phyloP scores from a whole-genome alignment of 2,113 vertebrate species.

The Cryptomyrus ogoouensis region DNA sequence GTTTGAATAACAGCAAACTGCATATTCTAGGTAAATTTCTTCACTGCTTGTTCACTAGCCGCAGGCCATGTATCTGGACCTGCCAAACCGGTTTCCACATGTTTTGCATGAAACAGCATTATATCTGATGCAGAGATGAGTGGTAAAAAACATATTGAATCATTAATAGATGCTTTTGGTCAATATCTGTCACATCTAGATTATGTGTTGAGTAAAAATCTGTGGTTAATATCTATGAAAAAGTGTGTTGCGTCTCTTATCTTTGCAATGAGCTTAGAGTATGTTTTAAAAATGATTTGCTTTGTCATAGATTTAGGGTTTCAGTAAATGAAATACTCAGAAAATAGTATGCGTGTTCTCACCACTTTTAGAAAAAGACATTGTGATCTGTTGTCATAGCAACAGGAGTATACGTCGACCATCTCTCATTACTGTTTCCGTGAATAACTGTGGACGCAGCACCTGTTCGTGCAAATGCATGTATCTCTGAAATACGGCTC shows the following conservation, averaged over 20 bases:
- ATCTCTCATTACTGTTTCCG: not conserved
- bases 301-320: not conserved
- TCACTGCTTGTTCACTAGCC: not conserved
- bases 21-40: not conserved
- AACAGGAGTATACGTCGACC: not conserved
- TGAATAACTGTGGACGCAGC: not conserved
- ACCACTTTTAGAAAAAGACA: slow-evolving; percentile 1
- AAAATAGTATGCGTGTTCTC: not conserved
- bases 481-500: not conserved
- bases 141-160: not conserved
- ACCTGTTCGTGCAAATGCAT: not conserved
- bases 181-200: not conserved
- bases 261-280: not conserved
- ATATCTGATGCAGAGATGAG: not conserved
- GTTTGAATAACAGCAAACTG: not conserved
- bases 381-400: not conserved
- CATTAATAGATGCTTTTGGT: not conserved
- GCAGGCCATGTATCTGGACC: not conserved
- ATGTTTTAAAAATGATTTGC: not conserved
- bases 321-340: not conserved
- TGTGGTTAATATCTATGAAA: not conserved
- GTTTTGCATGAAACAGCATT: not conserved
- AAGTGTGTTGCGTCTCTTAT: not conserved
- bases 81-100: not conserved
- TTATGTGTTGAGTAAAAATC: not conserved